Evolutionary conservation across 2,113 vertebrate genomes (phyloP).

Genomic region (Pteruthius melanotis): DNA sequence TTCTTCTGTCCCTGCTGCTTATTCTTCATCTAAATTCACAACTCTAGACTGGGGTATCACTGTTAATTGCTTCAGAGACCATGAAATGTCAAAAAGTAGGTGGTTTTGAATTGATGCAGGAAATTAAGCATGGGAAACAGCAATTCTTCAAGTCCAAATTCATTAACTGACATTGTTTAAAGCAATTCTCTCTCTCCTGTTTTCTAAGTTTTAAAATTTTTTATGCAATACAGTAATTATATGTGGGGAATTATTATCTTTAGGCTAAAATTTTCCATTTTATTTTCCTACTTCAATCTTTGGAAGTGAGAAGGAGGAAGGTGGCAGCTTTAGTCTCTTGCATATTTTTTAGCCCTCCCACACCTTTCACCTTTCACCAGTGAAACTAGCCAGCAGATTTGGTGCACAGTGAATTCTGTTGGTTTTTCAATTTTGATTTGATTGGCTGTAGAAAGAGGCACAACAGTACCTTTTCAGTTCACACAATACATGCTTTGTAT

Average conservation of each 20-base stretch:
- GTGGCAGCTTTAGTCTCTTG: not conserved
- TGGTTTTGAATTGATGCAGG: conserved; percentile 14
- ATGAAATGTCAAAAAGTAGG: not conserved
- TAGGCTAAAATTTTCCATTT: not conserved
- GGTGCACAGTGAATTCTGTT: not conserved
- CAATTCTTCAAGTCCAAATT: conserved; percentile 14
- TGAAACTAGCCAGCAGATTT: not conserved
- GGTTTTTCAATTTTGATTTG: not conserved
- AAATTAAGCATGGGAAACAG: conserved; percentile 33
- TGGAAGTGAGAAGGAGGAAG: not conserved
- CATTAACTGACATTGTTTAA: conserved; percentile 20
- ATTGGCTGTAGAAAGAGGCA: not conserved
- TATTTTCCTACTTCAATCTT: not conserved
- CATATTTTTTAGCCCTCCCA: not conserved
- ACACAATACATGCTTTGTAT: not conserved
- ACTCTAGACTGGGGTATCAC: not conserved
- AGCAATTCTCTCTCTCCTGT: not conserved
- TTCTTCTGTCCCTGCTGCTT: not conserved
- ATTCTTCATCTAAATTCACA: conserved; percentile 22
- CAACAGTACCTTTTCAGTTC: not conserved
- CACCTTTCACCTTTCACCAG: not conserved
- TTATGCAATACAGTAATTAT: not conserved
- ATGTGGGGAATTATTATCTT: not conserved
- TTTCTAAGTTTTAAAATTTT: not conserved
- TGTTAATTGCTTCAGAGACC: conserved; percentile 38